Base-by-base conservation (phyloP, 2,888 invertebrate species). In the Drosophila neotestacea region DNA sequence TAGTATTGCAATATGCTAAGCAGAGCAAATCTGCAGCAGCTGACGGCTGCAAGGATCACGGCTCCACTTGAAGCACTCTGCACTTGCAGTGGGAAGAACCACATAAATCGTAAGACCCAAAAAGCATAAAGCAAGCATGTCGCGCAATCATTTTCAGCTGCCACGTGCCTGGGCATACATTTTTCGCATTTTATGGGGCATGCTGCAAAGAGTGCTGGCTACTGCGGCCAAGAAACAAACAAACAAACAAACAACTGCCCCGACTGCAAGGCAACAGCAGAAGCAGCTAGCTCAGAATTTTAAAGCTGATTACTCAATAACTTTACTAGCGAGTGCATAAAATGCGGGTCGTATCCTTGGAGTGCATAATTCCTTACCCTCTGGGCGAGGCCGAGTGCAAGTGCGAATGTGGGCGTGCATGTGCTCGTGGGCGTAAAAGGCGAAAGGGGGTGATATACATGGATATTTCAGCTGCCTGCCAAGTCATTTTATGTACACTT, bases 141-240 rank as follows among this genome's bases (percentile, higher is more conserved):
- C 90, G 91, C 90, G 87, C 91, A 85, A 90, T 90, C 91, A 90
- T 91, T 91, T 90, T 90, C 90, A 91, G 90, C 90, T 91, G 90
- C 88, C 84, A 84, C 89, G 89, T 84, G 89, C 84, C 81, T 59
- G 70, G 63, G 89, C 84, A 84, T 84, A 88, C 85, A 84, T 87
- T 84, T 88, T 75, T 81, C 70, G 85, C 87, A 84, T 88, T 84
- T 84, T 84, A 88, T 84, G 83, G 79, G 61, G 73, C 73, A 66
- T 60, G 65, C 74, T 58, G 65, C 71, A 28, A 44, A 22, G 32
- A 52, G 51, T 56, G 56, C 55, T 48, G 41, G 59, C 73, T 55
- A 59, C 69, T 78, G 72, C 70, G 79, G 73, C 80, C 77, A 67
- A 77, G 76, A 75, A 70, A 74, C 70, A 76, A 69, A 64, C 52